Evolutionary conservation across 2,888 invertebrate species (phyloP), one percentile per base, ranked within the genome.

Genomic region (Andrena hattorfiana): DNA sequence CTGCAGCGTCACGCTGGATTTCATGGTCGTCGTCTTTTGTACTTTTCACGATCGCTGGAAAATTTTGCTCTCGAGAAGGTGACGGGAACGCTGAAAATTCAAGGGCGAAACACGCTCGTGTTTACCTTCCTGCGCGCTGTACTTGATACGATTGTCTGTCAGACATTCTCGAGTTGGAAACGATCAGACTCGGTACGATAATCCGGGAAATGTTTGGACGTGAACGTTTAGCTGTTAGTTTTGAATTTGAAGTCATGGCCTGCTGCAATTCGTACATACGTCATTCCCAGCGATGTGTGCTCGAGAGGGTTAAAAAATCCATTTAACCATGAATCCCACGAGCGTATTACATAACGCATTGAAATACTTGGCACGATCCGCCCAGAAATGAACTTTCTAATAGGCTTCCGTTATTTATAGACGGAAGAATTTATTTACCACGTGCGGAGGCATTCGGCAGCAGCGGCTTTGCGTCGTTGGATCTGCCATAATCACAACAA

Each of bases 391-490:
- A 64, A 82, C 85, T 86, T 86, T 79, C 79, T 72, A 82, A 71
- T 72, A 70, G 56, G 79, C 77, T 69, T 72, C 69, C 62, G 69
- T 79, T 86, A 86, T 86, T 87, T 85, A 85, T 82, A 80, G 79
- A 56, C 23, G 2, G 64, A 71, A 68, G 49, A 78, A 84, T 74
- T 69, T 84, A 73, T 78, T 83, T 78, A 64, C 60, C 32, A 32
- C 35, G 23, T 23, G 26, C 69, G 42, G 35, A 35, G 56, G 42
- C 72, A 49, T 69, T 20, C 20, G 42, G 10, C 42, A n/a, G 42
- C 16, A n/a, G 48, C 56, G 51, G 51, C n/a, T 62, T 62, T 32
- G 64, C 74, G 56, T 63, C 66, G 77, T 64, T 35, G 16, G n/a
- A 49, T 48, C 51, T 54, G 26, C 23, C 23, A 7, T 28, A 69